These are phyloP conservation scores for Ormyrus rosae DNA, from an alignment of 2,888 invertebrate species.

Conservation along the genomic window DNA sequence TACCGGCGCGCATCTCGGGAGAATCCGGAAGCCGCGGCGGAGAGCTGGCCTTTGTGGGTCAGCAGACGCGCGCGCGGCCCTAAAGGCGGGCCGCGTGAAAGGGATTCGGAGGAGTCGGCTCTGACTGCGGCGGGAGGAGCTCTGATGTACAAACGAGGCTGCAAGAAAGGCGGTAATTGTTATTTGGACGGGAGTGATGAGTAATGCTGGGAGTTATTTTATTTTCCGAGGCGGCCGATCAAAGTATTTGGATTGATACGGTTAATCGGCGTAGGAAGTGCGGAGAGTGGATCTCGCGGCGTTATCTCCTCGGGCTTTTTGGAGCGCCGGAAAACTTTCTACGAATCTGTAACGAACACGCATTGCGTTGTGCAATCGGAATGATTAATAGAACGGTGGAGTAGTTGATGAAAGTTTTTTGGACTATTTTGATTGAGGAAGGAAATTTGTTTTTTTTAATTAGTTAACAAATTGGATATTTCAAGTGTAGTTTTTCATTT, in stretches of 20 bases:
- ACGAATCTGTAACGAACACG: too few species aligned
- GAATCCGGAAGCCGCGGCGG: neutral
- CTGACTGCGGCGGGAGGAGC: neutral
- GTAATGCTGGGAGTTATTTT: neutral
- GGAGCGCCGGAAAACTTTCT: too few species aligned
- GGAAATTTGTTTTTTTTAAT: too few species aligned
- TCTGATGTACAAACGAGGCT: neutral
- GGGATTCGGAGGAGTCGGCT: neutral
- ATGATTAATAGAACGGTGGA: too few species aligned
- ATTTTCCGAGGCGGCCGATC: neutral
- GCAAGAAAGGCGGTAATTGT: neutral
- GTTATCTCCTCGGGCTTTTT: too few species aligned
- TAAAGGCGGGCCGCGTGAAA: neutral
- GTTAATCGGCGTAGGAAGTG: neutral
- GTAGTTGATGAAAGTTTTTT: too few species aligned
- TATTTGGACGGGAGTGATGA: too few species aligned
- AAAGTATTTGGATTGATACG: neutral
- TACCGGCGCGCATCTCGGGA: neutral
- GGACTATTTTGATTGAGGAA: too few species aligned
- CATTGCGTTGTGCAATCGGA: too few species aligned
- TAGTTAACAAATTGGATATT: too few species aligned
- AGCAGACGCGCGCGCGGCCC: neutral
- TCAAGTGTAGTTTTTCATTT: neutral
- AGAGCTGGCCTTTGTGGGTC: slow-evolving; percentile 9
- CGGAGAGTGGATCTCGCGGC: neutral